Evolutionary conservation across 30 jellyfish, hydroid and myxozoan genomes (phyloP).

Genomic region (Sanderia malayensis): DNA sequence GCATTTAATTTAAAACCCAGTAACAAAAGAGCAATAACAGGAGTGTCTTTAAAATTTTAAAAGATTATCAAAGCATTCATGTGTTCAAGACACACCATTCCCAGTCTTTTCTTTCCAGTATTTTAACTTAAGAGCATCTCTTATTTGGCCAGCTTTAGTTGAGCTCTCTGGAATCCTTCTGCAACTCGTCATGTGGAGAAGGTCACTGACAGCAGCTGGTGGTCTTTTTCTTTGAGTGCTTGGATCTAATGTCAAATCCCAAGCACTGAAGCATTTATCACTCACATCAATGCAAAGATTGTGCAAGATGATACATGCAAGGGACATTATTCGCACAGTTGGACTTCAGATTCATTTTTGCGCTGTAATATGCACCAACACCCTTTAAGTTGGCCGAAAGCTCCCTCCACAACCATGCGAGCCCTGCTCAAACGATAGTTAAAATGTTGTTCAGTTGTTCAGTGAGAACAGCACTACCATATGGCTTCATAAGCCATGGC

Average conservation of each 20-base stretch:
- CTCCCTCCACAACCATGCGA: conserved; percentile 67
- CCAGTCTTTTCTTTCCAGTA: conserved; percentile 31
- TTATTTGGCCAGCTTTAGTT: conserved; percentile 8
- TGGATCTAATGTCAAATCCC: conserved; percentile 16
- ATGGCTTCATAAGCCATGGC: conserved; percentile 47
- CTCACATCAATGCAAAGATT: conserved; percentile 37
- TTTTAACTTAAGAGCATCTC: conserved; percentile 19
- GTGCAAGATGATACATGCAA: conserved; percentile 58
- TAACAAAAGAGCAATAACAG: background rate
- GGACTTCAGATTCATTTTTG: conserved; percentile 33
- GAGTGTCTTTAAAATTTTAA: background rate
- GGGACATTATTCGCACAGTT: conserved; percentile 14
- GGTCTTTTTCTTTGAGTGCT: conserved; percentile 13
- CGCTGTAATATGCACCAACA: conserved; percentile 50
- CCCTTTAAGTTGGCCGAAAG: conserved; percentile 53
- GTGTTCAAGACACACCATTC: conserved; percentile 15
- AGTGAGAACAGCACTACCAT: conserved; percentile 26
- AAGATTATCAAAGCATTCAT: background rate
- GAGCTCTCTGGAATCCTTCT: conserved; percentile 15
- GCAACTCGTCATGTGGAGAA: conserved; percentile 21
- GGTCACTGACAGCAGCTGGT: conserved; percentile 19
- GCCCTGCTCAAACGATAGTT: conserved; percentile 54
- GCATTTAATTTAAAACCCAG: background rate
- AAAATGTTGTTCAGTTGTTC: conserved; percentile 21
- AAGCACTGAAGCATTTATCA: conserved; percentile 14